phyloP scores from a whole-genome alignment of 1,140 invertebrate species.

The Plutomurus gul region DNA sequence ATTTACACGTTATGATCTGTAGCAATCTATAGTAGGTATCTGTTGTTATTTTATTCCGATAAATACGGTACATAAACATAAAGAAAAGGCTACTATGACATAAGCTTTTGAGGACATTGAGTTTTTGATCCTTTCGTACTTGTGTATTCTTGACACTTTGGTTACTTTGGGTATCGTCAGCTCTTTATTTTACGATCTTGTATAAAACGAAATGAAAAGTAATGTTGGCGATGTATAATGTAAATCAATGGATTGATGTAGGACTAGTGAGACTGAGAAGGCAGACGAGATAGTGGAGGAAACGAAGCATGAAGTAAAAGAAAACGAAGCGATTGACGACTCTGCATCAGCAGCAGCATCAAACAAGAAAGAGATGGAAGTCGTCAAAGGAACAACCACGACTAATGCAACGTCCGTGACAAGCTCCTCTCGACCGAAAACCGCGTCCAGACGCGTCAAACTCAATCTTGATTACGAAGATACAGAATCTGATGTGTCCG shows the following conservation, averaged over 20 bases:
- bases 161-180: not conserved
- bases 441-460: conserved; percentile 2
- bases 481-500: conserved; percentile 42
- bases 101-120: conserved; percentile 11
- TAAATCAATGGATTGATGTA: not conserved
- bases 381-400: not conserved
- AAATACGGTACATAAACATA: not conserved
- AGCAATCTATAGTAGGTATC: too few species aligned
- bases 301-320: conserved; percentile 1
- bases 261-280: not conserved
- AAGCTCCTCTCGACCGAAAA: not conserved
- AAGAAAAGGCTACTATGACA: not conserved
- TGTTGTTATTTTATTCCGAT: not conserved
- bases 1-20: too few species aligned
- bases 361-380: conserved; percentile 3
- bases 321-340: conserved; percentile 6
- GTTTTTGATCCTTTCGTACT: conserved; percentile 21
- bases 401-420: not conserved
- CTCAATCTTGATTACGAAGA: conserved; percentile 48
- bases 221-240: conserved; percentile 19
- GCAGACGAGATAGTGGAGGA: not conserved
- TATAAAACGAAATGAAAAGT: conserved; percentile 23
- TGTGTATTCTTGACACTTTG: conserved; percentile 23
- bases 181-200: conserved; percentile 13
- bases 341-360: not conserved